These are phyloP conservation scores for Hypomesus transpacificus DNA, from an alignment of 2,113 vertebrate species.

Conservation along the genomic window DNA sequence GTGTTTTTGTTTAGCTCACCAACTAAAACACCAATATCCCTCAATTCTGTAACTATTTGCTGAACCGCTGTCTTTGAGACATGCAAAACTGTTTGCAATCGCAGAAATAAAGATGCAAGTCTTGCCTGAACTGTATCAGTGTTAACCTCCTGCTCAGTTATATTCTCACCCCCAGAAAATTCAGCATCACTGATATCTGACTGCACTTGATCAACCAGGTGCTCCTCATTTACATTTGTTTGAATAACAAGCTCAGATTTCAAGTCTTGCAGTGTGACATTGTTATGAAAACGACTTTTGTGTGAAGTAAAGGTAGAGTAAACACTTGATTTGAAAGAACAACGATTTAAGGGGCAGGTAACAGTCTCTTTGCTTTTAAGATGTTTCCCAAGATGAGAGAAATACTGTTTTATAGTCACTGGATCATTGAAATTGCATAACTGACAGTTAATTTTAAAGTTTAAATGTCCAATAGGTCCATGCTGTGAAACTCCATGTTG, in stretches of 20 bases:
- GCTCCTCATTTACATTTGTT: conserved; percentile 28
- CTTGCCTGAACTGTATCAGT: too few relatives aligned
- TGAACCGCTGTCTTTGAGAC: background rate
- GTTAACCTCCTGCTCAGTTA: background rate
- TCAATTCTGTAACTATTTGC: background rate
- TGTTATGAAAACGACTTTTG: conserved; percentile 27
- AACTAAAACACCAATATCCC: too few relatives aligned
- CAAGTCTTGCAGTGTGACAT: conserved; percentile 9
- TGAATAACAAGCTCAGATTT: conserved; percentile 23
- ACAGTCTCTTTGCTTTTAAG: conserved; percentile 5
- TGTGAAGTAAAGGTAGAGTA: conserved; percentile 23
- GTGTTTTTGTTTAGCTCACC: too few relatives aligned
- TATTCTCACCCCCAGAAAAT: background rate
- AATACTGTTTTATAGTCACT: background rate
- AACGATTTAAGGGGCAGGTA: conserved; percentile 20
- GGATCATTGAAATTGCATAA: background rate
- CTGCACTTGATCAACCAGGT: background rate
- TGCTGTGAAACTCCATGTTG: too few relatives aligned
- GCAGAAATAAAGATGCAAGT: background rate
- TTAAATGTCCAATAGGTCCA: too few relatives aligned
- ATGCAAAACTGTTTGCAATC: background rate
- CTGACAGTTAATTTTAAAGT: too few relatives aligned
- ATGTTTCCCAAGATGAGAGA: background rate
- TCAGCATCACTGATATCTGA: background rate
- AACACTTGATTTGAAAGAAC: conserved; percentile 18